Percentiles rank a stretch among this genome's conserved stretches.
Conservation (phyloP, 2,797 vertebrate genomes). For the Trichosurus vulpecula region DNA sequence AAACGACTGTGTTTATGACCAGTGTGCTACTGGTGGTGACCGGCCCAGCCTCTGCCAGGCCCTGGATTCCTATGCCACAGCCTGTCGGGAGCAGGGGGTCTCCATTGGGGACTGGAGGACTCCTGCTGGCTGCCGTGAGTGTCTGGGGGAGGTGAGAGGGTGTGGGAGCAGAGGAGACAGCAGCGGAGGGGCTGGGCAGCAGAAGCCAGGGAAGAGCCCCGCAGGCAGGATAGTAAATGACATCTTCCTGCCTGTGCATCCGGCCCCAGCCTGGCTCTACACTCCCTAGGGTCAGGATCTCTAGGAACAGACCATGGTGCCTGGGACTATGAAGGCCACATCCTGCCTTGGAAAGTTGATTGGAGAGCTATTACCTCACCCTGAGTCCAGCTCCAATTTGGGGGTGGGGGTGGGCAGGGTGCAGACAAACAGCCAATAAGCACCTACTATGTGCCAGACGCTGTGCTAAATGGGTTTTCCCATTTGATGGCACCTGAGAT, state of each 20-base stretch:
- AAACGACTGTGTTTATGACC: conserved; percentile 87
- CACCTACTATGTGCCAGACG: not conserved
- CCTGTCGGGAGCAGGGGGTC: conserved; percentile 85
- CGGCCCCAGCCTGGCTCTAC: not conserved
- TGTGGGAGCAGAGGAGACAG: not conserved
- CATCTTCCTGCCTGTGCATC: not conserved
- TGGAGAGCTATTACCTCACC: too few species aligned
- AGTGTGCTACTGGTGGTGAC: conserved; percentile 85
- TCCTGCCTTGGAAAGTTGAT: not conserved
- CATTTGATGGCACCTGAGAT: too few species aligned
- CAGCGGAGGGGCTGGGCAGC: not conserved
- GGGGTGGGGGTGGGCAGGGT: too few species aligned
- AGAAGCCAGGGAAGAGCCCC: not conserved
- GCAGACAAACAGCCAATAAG: not conserved
- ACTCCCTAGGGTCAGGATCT: not conserved
- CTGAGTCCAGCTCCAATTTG: not conserved
- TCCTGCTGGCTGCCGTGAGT: conserved; percentile 88
- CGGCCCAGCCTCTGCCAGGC: conserved; percentile 84
- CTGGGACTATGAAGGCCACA: too few species aligned
- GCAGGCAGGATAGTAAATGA: not conserved
- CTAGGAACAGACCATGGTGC: not conserved
- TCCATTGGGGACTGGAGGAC: conserved; percentile 86
- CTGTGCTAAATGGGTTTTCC: too few species aligned
- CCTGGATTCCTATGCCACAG: conserved; percentile 83
- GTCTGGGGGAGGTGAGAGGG: not conserved